Evolutionary conservation across 1,140 invertebrate species (phyloP).

Genomic region (Cotesia glomerata): DNA sequence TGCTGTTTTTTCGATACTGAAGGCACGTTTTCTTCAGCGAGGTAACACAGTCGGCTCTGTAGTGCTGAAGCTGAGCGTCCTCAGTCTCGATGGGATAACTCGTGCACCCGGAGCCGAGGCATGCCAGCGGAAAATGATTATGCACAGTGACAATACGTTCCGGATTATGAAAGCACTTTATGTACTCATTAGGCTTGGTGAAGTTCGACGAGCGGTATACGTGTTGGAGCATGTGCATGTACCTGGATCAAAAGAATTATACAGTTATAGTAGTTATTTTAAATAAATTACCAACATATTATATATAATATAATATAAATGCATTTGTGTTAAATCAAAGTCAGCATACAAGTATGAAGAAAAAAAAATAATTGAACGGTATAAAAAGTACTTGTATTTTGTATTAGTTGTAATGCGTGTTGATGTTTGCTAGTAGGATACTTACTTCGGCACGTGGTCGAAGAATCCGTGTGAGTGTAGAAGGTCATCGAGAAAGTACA

Average conservation of each 20-base stretch:
- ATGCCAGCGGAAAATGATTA: constrained; percentile 92
- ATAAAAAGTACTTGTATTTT: background rate
- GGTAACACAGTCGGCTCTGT: constrained; percentile 89
- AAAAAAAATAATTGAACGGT: background rate
- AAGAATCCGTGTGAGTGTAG: constrained; percentile 82
- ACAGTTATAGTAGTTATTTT: constrained; percentile 1
- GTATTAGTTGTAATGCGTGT: background rate
- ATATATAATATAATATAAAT: background rate
- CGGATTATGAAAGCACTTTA: constrained; percentile 94
- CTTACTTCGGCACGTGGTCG: constrained; percentile 76
- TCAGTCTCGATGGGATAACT: constrained; percentile 83
- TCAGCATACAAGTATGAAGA: background rate
- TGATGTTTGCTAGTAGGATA: background rate
- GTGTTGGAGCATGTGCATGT: constrained; percentile 94
- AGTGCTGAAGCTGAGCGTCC: constrained; percentile 91
- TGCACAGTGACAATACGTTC: constrained; percentile 87
- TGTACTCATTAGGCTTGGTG: constrained; percentile 91
- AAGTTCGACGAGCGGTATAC: constrained; percentile 90
- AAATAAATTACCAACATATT: constrained; percentile 7
- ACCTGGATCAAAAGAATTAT: constrained; percentile 54
- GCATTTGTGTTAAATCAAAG: background rate
- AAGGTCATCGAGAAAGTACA: constrained; percentile 93
- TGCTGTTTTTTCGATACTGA: constrained; percentile 81
- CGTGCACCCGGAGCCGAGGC: constrained; percentile 83
- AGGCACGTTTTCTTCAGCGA: constrained; percentile 86